These are phyloP conservation scores for Cliona cf. orientalis DNA, from an alignment of 37 sponge, comb jelly and placozoan genomes.

Conservation along the genomic window DNA sequence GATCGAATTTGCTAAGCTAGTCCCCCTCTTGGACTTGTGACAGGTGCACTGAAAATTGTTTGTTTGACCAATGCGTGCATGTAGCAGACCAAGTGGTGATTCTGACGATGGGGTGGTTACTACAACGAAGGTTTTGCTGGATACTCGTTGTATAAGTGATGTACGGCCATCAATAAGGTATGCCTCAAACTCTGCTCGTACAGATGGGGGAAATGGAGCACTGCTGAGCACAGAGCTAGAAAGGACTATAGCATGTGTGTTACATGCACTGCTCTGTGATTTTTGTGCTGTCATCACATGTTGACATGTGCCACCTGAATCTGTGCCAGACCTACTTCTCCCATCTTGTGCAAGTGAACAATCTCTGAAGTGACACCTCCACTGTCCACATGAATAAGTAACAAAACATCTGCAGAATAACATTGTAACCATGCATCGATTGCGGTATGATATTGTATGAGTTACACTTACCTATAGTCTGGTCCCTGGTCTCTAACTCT, in stretches of 20 bases:
- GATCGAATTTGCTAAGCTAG: background rate
- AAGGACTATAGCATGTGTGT: too few species aligned
- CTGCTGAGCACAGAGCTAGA: too few species aligned
- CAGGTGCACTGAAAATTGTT: conserved; percentile 1
- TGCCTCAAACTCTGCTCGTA: background rate
- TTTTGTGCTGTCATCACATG: too few species aligned
- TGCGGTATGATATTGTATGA: background rate
- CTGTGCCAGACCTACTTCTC: conserved; percentile 3
- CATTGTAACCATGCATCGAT: background rate
- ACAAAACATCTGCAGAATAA: background rate
- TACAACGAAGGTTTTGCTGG: background rate
- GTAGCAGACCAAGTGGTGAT: conserved; percentile 11
- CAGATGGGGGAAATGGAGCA: conserved; percentile 6
- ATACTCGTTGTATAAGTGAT: conserved; percentile 5
- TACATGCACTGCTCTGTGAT: too few species aligned
- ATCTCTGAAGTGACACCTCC: conserved; percentile 11
- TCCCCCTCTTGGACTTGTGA: background rate
- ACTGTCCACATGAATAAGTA: background rate
- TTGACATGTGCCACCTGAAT: background rate
- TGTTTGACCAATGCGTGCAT: background rate
- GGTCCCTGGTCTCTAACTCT: conserved; percentile 4
- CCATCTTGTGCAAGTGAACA: background rate
- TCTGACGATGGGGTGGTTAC: background rate
- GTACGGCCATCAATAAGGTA: background rate
- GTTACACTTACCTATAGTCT: background rate